phyloP scores from a whole-genome alignment of 2,113 vertebrate genomes.

The Parotia lawesii region DNA sequence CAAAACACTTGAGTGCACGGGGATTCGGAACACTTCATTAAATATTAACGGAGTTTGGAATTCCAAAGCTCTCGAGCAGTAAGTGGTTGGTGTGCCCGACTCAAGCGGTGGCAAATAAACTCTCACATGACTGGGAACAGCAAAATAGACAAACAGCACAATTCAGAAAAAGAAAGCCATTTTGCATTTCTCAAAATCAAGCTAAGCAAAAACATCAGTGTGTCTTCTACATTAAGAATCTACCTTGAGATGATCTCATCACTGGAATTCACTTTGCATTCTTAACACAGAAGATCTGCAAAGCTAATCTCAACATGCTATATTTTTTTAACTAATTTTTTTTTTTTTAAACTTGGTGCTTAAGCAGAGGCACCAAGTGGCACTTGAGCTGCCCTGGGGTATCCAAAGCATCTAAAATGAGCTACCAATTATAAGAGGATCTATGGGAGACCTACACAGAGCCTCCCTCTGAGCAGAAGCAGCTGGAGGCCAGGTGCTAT shows the following conservation, averaged over 20 bases:
- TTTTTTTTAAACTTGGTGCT: neutral
- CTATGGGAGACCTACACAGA: neutral
- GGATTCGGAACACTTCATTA: conserved; percentile 93
- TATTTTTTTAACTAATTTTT: neutral
- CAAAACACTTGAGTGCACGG: conserved; percentile 78
- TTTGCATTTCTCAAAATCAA: neutral
- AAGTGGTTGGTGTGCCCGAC: conserved; percentile 82
- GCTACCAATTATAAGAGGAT: neutral
- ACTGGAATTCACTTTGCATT: neutral
- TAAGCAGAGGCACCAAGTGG: neutral
- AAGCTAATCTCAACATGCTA: neutral
- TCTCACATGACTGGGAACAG: conserved; percentile 82
- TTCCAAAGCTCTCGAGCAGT: conserved; percentile 90
- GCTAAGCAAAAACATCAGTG: neutral
- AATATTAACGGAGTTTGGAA: conserved; percentile 85
- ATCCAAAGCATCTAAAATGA: neutral
- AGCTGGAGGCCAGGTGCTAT: conserved; percentile 10
- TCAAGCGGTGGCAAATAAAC: conserved; percentile 88
- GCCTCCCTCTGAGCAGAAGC: neutral
- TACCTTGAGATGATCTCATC: neutral
- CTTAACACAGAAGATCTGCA: neutral
- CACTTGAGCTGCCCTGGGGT: neutral
- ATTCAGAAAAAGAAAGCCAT: neutral
- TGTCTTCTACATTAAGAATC: neutral
- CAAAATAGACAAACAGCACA: neutral